These are phyloP conservation scores for Heliconius sara DNA, from an alignment of 2,888 invertebrate species.

Conservation along the genomic window DNA sequence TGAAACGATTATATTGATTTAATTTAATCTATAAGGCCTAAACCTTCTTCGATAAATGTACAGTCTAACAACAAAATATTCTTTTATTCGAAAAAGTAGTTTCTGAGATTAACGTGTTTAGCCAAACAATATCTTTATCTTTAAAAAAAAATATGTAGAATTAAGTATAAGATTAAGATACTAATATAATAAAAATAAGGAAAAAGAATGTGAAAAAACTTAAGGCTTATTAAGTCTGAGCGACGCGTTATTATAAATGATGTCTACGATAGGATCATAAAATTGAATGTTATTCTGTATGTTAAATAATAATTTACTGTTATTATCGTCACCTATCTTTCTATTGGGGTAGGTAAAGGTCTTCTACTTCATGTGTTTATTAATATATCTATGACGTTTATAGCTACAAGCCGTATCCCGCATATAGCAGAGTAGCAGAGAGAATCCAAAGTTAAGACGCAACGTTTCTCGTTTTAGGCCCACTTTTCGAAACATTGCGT, in stretches of 20 bases:
- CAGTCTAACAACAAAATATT: no score
- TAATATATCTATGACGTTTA: not conserved
- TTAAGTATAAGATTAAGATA: not conserved
- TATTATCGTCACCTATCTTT: not conserved
- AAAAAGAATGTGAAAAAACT: no score
- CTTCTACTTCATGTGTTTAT: not conserved
- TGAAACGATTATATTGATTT: no score
- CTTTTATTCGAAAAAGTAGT: no score
- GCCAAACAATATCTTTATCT: not conserved
- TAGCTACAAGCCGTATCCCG: not conserved
- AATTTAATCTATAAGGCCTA: no score
- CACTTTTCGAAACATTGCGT: no score
- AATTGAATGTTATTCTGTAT: not conserved
- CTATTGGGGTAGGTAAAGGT: not conserved
- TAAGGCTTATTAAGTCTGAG: not conserved
- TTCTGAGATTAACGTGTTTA: not conserved
- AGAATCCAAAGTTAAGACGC: no score
- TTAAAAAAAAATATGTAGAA: no score
- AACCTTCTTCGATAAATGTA: no score
- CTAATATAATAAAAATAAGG: no score
- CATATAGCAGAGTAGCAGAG: not conserved
- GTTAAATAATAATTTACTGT: not conserved
- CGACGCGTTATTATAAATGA: not conserved
- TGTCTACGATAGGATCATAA: not conserved
- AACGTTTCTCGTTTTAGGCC: no score